phyloP scores from a whole-genome alignment of 2,888 invertebrate genomes.

The Ametastegia equiseti region DNA sequence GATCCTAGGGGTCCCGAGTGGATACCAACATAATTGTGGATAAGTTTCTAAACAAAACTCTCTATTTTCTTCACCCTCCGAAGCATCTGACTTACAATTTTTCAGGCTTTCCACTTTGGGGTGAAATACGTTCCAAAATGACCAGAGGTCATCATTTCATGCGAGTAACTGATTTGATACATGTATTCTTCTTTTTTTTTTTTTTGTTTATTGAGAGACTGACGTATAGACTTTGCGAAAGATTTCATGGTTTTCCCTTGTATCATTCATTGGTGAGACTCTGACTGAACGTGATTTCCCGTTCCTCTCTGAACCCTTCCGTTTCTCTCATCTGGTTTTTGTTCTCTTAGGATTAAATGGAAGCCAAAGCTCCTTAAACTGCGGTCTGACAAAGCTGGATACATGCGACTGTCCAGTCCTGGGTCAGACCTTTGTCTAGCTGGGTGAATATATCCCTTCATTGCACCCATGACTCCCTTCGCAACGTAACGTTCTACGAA shows the following conservation, averaged over 20 bases:
- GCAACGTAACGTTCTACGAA: background rate
- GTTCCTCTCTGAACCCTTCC: constrained; percentile 15
- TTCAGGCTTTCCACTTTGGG: background rate
- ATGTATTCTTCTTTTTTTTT: background rate
- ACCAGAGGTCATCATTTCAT: background rate
- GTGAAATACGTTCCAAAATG: background rate
- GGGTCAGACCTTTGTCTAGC: constrained; percentile 44
- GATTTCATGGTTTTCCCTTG: background rate
- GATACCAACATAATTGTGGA: background rate
- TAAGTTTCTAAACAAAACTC: background rate
- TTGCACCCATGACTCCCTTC: constrained; percentile 29
- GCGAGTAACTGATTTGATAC: background rate
- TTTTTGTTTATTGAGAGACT: background rate
- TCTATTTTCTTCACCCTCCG: background rate
- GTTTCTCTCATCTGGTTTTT: constrained; percentile 63
- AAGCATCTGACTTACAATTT: background rate
- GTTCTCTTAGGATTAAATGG: constrained; percentile 72
- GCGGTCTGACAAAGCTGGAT: constrained; percentile 74
- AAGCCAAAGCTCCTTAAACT: constrained; percentile 76
- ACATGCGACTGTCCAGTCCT: constrained; percentile 70
- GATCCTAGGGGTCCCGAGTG: constrained; percentile 23
- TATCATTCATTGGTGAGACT: background rate
- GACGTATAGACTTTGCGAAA: background rate
- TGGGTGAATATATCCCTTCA: constrained; percentile 43
- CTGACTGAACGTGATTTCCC: constrained; percentile 32